These are phyloP conservation scores for Sphaerodactylus townsendi DNA, from an alignment of 2,113 vertebrate species.

Conservation along the genomic window DNA sequence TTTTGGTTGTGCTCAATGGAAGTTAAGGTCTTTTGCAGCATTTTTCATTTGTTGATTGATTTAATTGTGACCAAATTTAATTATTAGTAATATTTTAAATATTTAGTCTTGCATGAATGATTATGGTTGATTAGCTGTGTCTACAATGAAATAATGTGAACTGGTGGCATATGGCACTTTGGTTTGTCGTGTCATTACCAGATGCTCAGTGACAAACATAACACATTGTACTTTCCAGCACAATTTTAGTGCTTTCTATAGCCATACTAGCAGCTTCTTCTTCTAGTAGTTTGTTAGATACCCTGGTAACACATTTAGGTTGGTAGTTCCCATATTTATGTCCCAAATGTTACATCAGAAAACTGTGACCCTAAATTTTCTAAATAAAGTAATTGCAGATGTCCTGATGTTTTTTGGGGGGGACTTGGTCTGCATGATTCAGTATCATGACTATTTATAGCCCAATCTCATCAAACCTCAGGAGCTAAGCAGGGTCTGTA, in stretches of 20 bases:
- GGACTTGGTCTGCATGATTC: too few species aligned
- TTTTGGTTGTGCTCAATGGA: not conserved
- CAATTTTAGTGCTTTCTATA: not conserved
- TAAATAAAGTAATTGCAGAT: not conserved
- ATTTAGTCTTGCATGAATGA: not conserved
- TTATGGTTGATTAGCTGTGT: too few species aligned
- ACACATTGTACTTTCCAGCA: not conserved
- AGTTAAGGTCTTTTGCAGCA: not conserved
- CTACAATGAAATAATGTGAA: not conserved
- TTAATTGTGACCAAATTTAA: not conserved
- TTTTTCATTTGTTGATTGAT: not conserved
- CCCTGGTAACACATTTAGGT: not conserved
- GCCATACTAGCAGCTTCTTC: too few species aligned
- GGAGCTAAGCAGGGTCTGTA: too few species aligned
- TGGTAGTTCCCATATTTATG: not conserved
- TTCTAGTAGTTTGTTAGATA: not conserved
- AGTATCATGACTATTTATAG: too few species aligned
- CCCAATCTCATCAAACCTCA: too few species aligned
- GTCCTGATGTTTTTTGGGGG: not conserved
- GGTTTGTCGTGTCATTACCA: not conserved
- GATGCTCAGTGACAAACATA: not conserved
- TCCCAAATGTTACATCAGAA: not conserved
- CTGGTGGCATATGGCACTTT: not conserved
- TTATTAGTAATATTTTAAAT: not conserved
- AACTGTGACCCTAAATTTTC: not conserved